Percentiles rank a stretch among this genome's conserved stretches.
These are phyloP conservation scores for Xenopus laevis DNA, from an alignment of 2,113 vertebrate genomes.

Conservation along the genomic window DNA sequence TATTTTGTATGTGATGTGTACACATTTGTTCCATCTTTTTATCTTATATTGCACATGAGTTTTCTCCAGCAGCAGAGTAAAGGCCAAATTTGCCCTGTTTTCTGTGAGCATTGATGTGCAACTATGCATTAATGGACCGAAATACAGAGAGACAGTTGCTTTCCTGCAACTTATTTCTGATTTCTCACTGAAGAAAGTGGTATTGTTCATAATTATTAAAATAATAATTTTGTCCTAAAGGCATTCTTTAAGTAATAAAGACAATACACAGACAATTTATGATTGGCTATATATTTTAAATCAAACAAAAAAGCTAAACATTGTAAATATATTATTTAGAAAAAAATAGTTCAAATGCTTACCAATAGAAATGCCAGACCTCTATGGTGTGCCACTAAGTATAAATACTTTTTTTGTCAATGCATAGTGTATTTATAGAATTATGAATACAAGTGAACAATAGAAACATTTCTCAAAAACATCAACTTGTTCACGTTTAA, in stretches of 20 bases:
- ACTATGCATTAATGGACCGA: too few relatives aligned
- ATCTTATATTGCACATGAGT: too few relatives aligned
- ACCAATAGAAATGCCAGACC: slow-evolving; percentile 19
- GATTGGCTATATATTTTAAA: slow-evolving; percentile 4
- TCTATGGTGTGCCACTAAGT: not conserved
- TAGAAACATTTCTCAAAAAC: slow-evolving; percentile 28
- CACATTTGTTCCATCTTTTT: too few relatives aligned
- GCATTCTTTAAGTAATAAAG: not conserved
- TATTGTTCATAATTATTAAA: not conserved
- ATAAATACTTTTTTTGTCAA: slow-evolving; percentile 7
- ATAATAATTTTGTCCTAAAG: not conserved
- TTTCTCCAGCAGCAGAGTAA: too few relatives aligned
- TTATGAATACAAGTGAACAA: slow-evolving; percentile 4
- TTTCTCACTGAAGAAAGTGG: too few relatives aligned
- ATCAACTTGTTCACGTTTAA: not conserved
- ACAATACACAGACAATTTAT: too few relatives aligned
- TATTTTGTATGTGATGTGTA: too few relatives aligned
- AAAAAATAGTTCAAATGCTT: not conserved
- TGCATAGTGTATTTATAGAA: not conserved
- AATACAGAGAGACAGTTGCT: too few relatives aligned
- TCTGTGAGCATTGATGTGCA: too few relatives aligned
- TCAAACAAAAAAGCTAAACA: slow-evolving; percentile 19
- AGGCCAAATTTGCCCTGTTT: too few relatives aligned
- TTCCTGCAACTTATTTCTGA: too few relatives aligned
- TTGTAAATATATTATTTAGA: slow-evolving; percentile 12